Evolutionary conservation across 2,113 vertebrate genomes (phyloP), one percentile per base, ranked within the genome.

Genomic region (Paracanthobrama guichenoti): DNA sequence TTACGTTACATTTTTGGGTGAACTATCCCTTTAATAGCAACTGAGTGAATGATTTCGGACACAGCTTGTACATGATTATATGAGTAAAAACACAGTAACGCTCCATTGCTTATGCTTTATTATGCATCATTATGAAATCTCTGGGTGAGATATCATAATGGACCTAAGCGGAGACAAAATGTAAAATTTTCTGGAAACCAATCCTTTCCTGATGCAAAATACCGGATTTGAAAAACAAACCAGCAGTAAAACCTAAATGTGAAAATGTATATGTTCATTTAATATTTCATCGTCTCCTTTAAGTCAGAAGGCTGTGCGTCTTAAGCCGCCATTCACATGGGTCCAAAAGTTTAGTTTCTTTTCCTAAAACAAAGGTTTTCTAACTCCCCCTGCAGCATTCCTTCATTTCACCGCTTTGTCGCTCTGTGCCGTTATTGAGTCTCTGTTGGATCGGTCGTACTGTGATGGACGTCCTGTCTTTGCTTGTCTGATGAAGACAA

Each of bases 401-500:
- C 79, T 71, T 71, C 79, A 71, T 81, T 39, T 42, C 28, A 24
- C 11, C 13, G 1, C 46, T 46, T 48, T 75, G 42, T 69, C 18
- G 9, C 64, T 79, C 22, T 67, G 55, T 75, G 46, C 59, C 24
- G 76, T 72, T 83, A 78, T 83, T 79, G 73, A 62, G 53, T 72
- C 16, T 78, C 53, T 64, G 82, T 80, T 86, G 44, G 24, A 74
- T n/a, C 75, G 55, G 69, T 84, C 85, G 31, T 67, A 67, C 13
- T 26, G 89, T 92, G 91, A 92, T 93, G 91, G 91, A 93, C 87
- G 75, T 67, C 82, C 88, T 93, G 92, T 91, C 91, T 85, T 59
- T 48, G 9, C 12, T 5, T 78, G 90, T 90, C 85, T 92, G 91
- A 93, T 93, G 91, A 90, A 93, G 91, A 92, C 88, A 83, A 86